A percentile compares a stretch with the other conserved stretches of the same genome.
Conservation (phyloP, 2,797 vertebrate genomes). For the Furcifer pardalis region DNA sequence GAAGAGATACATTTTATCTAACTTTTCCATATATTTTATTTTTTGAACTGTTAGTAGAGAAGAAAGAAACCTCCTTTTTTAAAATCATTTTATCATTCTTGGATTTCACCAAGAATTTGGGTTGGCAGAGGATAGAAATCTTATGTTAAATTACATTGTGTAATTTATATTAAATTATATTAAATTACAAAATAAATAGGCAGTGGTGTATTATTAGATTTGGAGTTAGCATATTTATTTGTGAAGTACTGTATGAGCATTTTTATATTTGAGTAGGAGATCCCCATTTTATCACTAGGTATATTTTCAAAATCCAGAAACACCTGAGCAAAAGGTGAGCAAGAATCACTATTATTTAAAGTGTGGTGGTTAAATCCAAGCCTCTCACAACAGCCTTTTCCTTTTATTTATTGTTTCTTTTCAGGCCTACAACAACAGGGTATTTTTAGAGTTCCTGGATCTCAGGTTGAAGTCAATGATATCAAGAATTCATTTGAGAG, state of each 20-base stretch:
- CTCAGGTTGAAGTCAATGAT: conserved; percentile 98
- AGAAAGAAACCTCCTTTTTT: background rate
- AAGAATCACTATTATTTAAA: background rate
- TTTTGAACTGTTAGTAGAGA: background rate
- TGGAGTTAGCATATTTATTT: background rate
- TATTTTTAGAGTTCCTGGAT: conserved; percentile 97
- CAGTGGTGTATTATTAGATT: background rate
- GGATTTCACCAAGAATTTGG: background rate
- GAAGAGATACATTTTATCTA: background rate
- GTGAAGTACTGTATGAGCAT: background rate
- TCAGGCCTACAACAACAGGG: conserved; percentile 97
- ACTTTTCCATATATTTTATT: background rate
- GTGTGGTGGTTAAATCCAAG: background rate
- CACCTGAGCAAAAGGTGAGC: background rate
- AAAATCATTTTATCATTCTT: too few relatives aligned
- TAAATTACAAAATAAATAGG: too few relatives aligned
- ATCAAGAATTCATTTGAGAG: conserved; percentile 99
- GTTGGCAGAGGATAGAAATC: background rate
- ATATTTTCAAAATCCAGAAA: background rate
- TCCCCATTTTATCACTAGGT: background rate
- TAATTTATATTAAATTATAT: too few relatives aligned
- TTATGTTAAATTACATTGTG: too few relatives aligned
- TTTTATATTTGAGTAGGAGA: background rate
- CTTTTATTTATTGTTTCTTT: conserved; percentile 38
- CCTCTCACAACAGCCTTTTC: too few relatives aligned